Conservation (phyloP, 2,888 invertebrate species). For the Epsilonema sp. region DNA sequence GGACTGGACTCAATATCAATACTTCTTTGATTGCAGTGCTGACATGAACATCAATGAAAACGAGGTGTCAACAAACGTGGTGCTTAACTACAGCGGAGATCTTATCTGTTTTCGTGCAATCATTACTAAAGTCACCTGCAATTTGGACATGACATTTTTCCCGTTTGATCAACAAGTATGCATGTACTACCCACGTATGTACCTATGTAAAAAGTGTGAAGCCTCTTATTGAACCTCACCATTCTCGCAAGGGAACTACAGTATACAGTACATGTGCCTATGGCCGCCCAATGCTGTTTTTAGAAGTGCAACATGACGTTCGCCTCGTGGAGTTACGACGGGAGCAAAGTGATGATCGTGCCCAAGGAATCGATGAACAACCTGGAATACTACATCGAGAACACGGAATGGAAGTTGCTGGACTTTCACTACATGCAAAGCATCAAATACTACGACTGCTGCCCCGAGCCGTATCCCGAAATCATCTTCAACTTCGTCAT, state of each 20-base stretch:
- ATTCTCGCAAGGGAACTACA: too few species aligned
- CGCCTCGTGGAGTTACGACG: slow-evolving; percentile 10
- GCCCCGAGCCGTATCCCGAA: slow-evolving; percentile 21
- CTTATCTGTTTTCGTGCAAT: slow-evolving; percentile 7
- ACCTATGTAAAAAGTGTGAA: too few species aligned
- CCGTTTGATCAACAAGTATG: slow-evolving; percentile 7
- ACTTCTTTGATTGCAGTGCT: slow-evolving; percentile 7
- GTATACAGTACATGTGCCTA: too few species aligned
- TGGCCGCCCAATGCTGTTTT: too few species aligned
- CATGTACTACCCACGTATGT: too few species aligned
- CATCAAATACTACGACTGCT: slow-evolving; percentile 18
- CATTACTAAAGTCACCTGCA: slow-evolving; percentile 9
- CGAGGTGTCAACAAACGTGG: slow-evolving; percentile 18
- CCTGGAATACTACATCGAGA: slow-evolving; percentile 9
- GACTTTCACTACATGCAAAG: slow-evolving; percentile 3
- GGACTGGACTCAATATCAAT: neutral
- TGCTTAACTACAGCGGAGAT: slow-evolving; percentile 15
- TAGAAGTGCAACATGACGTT: slow-evolving; percentile 9
- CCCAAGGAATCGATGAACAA: slow-evolving; percentile 1
- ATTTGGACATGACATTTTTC: slow-evolving; percentile 10
- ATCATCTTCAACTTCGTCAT: slow-evolving; percentile 23
- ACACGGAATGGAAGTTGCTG: slow-evolving; percentile 10
- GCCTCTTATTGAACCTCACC: too few species aligned
- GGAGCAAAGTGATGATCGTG: slow-evolving; percentile 5
- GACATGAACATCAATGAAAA: slow-evolving; percentile 10